Evolutionary conservation across 2,113 vertebrate species (phyloP), one percentile per base, ranked within the genome.

Genomic region (Tauraco erythrolophus): DNA sequence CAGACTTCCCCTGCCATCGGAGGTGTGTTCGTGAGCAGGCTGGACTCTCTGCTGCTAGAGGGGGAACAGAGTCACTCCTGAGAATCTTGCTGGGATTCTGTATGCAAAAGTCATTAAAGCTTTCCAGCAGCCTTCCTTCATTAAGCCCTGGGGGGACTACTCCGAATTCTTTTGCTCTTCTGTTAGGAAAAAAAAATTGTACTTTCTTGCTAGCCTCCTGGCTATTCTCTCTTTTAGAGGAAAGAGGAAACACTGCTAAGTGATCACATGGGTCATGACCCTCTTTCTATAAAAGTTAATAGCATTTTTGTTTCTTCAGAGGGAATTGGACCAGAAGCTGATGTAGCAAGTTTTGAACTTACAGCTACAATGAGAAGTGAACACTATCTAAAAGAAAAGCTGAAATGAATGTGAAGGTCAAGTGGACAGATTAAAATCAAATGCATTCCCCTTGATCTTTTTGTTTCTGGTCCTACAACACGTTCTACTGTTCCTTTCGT

Each of bases 231-330:
- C 65, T 86, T 85, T 53, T 19, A 87, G 43, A 91, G 14, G 33
- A 84, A 66, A 84, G 39, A 48, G 69, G 60, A 92, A 84, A 75
- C 56, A 78, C 39, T 51, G 60, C 9, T 84, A 64, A 92, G 48
- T 78, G 80, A 91, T 89, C 72, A 53, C 35, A 48, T 60, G 70
- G 80, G 72, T 92, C 61, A 51, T 71, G 65, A 87, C 48, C 74
- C 18, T 69, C 76, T 94, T 91, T 82, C 84, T 94, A 19, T 50
- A 75, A 48, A 94, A 84, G 30, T 89, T 94, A 84, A 94, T 81
- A 50, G n/a, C 45, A 79, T 84, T 95, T 95, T 78, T 91, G 23
- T 89, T 92, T 70, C 60, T 92, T 92, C 16, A 19, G 70, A 79
- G 22, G 6, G 45, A 76, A 10, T 39, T 71, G 45, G 83, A 68